phyloP scores from a whole-genome alignment of 2,113 vertebrate genomes.

The Reinhardtius hippoglossoides region DNA sequence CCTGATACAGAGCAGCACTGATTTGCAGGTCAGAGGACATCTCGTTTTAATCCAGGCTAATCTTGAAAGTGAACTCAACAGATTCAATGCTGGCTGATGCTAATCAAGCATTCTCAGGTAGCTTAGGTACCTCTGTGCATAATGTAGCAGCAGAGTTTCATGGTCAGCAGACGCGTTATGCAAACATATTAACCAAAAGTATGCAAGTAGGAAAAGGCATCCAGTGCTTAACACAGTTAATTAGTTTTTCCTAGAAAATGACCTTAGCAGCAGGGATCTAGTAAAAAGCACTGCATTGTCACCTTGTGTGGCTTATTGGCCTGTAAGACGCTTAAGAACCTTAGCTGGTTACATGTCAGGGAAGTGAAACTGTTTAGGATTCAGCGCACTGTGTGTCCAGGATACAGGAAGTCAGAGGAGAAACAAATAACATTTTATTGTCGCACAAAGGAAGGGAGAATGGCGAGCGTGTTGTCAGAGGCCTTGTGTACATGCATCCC shows the following conservation, averaged over 20 bases:
- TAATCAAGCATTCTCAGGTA: background rate
- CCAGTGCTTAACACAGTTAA: conserved; percentile 4
- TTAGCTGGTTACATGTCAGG: conserved; percentile 1
- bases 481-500: conserved; percentile 43
- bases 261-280: background rate
- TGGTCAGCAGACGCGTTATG: background rate
- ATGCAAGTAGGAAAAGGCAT: conserved; percentile 8
- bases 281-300: background rate
- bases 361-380: conserved; percentile 27
- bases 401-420: conserved; percentile 46
- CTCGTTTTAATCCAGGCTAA: background rate
- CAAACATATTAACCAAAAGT: conserved; percentile 25
- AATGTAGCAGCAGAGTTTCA: background rate
- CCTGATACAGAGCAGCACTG: background rate
- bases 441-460: conserved; percentile 36
- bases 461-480: conserved; percentile 40
- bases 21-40: background rate
- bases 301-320: background rate
- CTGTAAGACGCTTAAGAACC: background rate
- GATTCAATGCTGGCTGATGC: background rate
- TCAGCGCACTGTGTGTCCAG: conserved; percentile 14
- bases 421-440: conserved; percentile 51
- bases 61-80: background rate
- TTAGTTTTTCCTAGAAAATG: conserved; percentile 15
- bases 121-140: background rate